Evolutionary conservation across 2,113 vertebrate species (phyloP), one percentile per base, ranked within the genome.

Genomic region (Kryptolebias marmoratus): DNA sequence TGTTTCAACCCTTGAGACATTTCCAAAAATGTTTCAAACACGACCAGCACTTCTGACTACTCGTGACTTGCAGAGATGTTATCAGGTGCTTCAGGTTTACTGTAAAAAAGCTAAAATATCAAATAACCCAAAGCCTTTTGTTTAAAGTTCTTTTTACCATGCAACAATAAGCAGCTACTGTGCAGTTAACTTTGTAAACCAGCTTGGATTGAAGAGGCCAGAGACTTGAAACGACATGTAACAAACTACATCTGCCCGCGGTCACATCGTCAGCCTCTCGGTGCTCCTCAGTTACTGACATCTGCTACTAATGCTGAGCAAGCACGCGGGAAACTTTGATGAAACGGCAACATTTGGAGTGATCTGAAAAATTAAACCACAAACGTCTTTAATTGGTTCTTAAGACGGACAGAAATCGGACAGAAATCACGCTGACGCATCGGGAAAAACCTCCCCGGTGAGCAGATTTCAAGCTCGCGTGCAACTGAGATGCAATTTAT

Each of bases 261-360:
- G 76, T 83, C 79, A 80, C 82, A 74, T 82, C 68, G 73, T 81
- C 83, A 78, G 62, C 63, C 80, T 61, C 55, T 61, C 80, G 61
- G 65, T 64, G 77, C 73, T 77, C 71, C 36, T 78, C 7, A 10
- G 44, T 70, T 66, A 50, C 68, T 80, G 80, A 88, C 87, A 90
- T 90, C 84, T 87, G 82, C 75, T 82, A 53, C 59, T 73, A 85
- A 87, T 83, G 81, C 84, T 84, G 72, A 90, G 77, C 80, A 68
- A 88, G 86, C 83, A 86, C 74, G 74, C 71, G 77, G 75, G 81
- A 87, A 89, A 88, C 64, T 71, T 67, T 82, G 86, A 81, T 85
- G 68, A 82, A 87, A 77, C 75, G 61, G 61, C 79, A 81, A 85
- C 85, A 79, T 87, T 82, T 80, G 74, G 85, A 82, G 73, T 73